Conservation (phyloP, 1,140 invertebrate genomes). For the Brachionus asplanchnoidis region DNA sequence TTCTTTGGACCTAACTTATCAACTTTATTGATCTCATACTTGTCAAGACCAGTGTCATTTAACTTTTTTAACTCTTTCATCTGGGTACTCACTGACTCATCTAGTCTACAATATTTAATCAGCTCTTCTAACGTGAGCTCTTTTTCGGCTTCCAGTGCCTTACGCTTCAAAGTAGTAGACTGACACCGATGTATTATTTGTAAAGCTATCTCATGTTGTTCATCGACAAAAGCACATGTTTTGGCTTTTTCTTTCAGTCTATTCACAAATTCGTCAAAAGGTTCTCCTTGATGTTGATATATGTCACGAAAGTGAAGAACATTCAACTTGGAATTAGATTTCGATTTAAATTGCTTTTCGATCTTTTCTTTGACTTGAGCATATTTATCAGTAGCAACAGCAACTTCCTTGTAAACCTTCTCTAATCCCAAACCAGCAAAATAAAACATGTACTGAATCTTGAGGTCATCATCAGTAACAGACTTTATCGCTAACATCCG, state of each 20-base stretch:
- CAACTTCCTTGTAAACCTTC: not conserved
- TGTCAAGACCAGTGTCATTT: not conserved
- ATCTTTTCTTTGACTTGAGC: not conserved
- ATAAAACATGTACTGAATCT: not conserved
- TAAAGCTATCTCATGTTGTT: not conserved
- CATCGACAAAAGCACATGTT: not conserved
- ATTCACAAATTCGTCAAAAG: not conserved
- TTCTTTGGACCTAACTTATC: no score
- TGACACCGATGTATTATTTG: not conserved
- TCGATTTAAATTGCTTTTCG: not conserved
- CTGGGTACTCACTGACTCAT: not conserved
- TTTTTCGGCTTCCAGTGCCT: not conserved
- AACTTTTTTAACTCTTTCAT: conserved; percentile 12
- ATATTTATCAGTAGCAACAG: not conserved
- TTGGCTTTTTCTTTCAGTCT: not conserved
- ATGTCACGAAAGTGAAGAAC: not conserved
- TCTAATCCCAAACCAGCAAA: not conserved
- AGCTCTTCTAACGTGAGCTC: not conserved
- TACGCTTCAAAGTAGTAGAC: not conserved
- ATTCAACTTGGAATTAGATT: not conserved
- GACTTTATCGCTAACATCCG: not conserved
- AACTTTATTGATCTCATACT: not conserved
- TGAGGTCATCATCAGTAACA: not conserved
- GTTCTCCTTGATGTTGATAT: not conserved
- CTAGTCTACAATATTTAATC: not conserved